A percentile compares a stretch with the other conserved stretches of the same genome.
These are phyloP conservation scores for Thunnus thynnus DNA, from an alignment of 2,113 vertebrate species.

Conservation along the genomic window DNA sequence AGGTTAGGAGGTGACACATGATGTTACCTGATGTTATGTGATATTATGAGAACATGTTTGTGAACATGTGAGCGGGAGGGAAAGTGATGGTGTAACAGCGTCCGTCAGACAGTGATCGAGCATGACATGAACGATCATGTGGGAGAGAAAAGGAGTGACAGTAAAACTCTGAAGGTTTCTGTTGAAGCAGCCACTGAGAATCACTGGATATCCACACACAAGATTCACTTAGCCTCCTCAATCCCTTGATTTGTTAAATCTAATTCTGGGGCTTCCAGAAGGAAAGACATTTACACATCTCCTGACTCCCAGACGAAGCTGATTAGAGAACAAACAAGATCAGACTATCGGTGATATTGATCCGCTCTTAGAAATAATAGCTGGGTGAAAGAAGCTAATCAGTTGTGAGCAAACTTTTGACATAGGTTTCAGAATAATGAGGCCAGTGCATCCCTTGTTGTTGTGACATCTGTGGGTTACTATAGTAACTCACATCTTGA, in stretches of 20 bases:
- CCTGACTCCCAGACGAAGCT: conserved; percentile 16
- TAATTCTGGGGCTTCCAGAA: conserved; percentile 9
- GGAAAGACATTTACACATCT: conserved; percentile 22
- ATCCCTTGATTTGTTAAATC: conserved; percentile 48
- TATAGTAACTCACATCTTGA: conserved; percentile 87
- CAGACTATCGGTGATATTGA: conserved; percentile 44
- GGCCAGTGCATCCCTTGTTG: conserved; percentile 5
- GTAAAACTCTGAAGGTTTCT: conserved; percentile 18
- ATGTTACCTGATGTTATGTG: conserved; percentile 41
- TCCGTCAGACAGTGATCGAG: conserved; percentile 26
- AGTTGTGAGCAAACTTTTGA: conserved; percentile 50
- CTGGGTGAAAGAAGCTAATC: conserved; percentile 42
- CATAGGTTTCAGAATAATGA: conserved; percentile 42
- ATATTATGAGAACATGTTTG: conserved; percentile 46
- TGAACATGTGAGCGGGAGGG: conserved; percentile 20
- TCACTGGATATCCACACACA: conserved; percentile 10
- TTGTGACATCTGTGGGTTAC: conserved; percentile 47
- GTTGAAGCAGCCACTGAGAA: not conserved
- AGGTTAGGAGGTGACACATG: conserved; percentile 47
- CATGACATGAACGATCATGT: conserved; percentile 31
- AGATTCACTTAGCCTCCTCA: conserved; percentile 20
- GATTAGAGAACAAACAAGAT: conserved; percentile 60
- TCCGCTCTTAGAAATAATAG: conserved; percentile 51
- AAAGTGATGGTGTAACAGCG: conserved; percentile 15
- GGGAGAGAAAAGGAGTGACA: conserved; percentile 9